Percentiles rank a stretch among this genome's conserved stretches.
Conservation (phyloP, 2,113 vertebrate genomes). For the Pristiophorus japonicus region DNA sequence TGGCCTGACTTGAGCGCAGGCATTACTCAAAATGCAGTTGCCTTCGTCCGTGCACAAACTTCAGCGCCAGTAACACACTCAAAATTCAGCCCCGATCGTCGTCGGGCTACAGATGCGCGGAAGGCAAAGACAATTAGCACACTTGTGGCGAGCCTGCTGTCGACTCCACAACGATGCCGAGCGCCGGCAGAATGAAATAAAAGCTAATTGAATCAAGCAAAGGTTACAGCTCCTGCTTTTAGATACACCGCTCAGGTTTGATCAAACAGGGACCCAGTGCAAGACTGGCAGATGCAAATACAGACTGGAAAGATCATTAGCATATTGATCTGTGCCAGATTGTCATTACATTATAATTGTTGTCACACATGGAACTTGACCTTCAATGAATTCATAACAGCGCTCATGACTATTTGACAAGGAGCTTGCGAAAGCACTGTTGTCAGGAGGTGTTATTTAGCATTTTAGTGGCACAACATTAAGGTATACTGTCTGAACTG, state of each 20-base stretch:
- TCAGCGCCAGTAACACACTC: background rate
- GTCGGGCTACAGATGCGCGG: background rate
- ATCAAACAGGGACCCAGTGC: background rate
- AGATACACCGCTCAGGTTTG: background rate
- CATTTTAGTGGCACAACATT: background rate
- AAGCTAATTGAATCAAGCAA: conserved; percentile 18
- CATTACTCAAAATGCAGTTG: background rate
- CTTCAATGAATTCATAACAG: conserved; percentile 16
- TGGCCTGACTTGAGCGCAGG: background rate
- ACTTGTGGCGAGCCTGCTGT: background rate
- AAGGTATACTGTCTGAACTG: background rate
- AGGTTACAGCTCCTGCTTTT: background rate
- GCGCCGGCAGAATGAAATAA: background rate
- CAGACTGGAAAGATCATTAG: background rate
- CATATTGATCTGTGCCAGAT: conserved; percentile 3
- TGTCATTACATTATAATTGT: conserved; percentile 2
- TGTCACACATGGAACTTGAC: conserved; percentile 19
- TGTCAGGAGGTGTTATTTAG: background rate
- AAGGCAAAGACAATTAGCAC: background rate
- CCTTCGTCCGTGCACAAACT: background rate
- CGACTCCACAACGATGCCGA: background rate
- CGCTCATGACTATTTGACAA: background rate
- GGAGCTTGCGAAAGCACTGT: background rate
- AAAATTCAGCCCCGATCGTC: background rate
- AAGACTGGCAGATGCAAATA: conserved; percentile 8